A percentile compares a stretch with the other conserved stretches of the same genome.
These are phyloP conservation scores for Eustalomyia histrio DNA, from an alignment of 2,888 invertebrate genomes.

Conservation along the genomic window DNA sequence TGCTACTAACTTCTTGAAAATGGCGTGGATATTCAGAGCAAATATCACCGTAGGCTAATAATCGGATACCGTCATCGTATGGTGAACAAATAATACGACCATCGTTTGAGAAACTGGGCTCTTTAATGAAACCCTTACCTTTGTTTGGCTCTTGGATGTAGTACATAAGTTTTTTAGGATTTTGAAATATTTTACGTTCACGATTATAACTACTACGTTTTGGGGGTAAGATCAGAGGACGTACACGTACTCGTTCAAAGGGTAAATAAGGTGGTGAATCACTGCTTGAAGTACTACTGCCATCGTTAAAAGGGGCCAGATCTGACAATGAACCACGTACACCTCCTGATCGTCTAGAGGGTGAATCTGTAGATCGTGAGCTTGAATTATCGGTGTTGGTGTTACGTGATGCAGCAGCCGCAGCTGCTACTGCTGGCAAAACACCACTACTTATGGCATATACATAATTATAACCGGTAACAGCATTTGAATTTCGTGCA, in stretches of 20 bases:
- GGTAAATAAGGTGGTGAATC: conserved; percentile 61
- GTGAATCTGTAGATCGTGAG: conserved; percentile 28
- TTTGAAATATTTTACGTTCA: conserved; percentile 78
- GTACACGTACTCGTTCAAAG: conserved; percentile 67
- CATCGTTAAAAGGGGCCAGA: conserved; percentile 49
- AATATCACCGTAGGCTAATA: conserved; percentile 88
- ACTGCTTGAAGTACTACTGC: conserved; percentile 65
- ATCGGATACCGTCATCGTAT: conserved; percentile 90
- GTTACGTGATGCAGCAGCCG: conserved; percentile 29
- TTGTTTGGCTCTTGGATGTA: conserved; percentile 92
- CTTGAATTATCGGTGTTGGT: conserved; percentile 31
- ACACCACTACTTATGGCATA: conserved; percentile 79
- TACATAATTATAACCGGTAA: conserved; percentile 78
- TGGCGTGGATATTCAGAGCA: conserved; percentile 86
- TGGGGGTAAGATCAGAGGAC: conserved; percentile 64
- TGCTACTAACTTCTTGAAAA: conserved; percentile 78
- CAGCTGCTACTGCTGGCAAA: conserved; percentile 68
- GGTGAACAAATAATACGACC: conserved; percentile 95
- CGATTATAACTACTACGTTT: conserved; percentile 52
- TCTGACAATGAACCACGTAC: conserved; percentile 47
- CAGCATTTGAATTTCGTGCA: conserved; percentile 72
- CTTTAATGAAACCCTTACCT: conserved; percentile 95
- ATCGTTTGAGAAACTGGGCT: conserved; percentile 93
- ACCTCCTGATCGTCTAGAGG: conserved; percentile 18
- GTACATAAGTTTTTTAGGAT: conserved; percentile 89